Evolutionary conservation across 2,797 vertebrate genomes (phyloP).

Genomic region (Carapus acus): DNA sequence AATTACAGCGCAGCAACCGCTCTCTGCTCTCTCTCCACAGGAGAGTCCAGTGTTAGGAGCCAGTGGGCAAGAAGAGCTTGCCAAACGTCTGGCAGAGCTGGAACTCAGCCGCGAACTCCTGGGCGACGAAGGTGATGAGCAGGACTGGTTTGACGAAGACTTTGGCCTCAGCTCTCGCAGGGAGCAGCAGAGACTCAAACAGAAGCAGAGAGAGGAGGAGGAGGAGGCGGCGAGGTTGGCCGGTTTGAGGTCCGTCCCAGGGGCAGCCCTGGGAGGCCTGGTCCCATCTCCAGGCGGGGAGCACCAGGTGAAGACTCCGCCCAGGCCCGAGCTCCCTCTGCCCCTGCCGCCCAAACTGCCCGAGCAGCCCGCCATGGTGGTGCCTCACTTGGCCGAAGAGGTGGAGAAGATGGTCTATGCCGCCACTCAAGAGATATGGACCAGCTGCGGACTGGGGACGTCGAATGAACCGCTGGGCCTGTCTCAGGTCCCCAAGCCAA

Average conservation of each 20-base stretch:
- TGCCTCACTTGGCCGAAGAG: constrained; percentile 81
- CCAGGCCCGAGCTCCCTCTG: constrained; percentile 69
- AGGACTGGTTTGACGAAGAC: constrained; percentile 99
- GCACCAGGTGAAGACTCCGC: constrained; percentile 65
- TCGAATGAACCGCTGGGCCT: constrained; percentile 60
- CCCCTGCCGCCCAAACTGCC: constrained; percentile 72
- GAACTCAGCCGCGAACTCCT: constrained; percentile 87
- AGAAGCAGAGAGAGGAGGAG: constrained; percentile 64
- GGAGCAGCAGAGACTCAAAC: constrained; percentile 76
- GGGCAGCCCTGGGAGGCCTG: constrained; percentile 53
- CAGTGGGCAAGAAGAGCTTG: constrained; percentile 88
- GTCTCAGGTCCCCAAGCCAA: constrained; percentile 53
- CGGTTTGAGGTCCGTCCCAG: constrained; percentile 39
- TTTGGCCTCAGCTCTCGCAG: constrained; percentile 88
- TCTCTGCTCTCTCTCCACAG: constrained; percentile 57
- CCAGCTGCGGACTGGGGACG: constrained; percentile 73
- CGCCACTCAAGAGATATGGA: constrained; percentile 87
- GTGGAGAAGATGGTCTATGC: constrained; percentile 83
- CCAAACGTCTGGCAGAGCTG: constrained; percentile 88
- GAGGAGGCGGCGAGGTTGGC: constrained; percentile 10
- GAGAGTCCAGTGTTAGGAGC: constrained; percentile 89
- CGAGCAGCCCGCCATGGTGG: constrained; percentile 81
- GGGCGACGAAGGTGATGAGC: constrained; percentile 84
- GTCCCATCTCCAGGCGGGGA: constrained; percentile 60
- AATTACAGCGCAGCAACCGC: too few species aligned